Evolutionary conservation across 1,140 invertebrate genomes (phyloP).

Genomic region (Macrobrachium nipponense): DNA sequence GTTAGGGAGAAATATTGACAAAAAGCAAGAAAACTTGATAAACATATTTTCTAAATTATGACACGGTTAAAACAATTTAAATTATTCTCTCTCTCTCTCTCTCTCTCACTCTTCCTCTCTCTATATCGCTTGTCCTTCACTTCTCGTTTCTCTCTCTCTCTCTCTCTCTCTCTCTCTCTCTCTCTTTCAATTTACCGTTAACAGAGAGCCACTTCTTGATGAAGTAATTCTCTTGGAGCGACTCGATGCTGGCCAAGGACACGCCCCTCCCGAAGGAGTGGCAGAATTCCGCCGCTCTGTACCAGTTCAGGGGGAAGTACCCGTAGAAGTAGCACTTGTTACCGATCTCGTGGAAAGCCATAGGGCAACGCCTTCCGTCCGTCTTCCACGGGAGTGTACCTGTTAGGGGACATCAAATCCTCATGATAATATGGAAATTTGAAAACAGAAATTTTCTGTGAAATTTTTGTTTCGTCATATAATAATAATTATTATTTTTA

Average conservation of each 20-base stretch:
- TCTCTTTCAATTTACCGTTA: slow-evolving; percentile 30
- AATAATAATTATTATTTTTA: too few relatives aligned
- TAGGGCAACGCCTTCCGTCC: slow-evolving; percentile 33
- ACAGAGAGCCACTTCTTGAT: slow-evolving; percentile 56
- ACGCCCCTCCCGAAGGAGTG: slow-evolving; percentile 59
- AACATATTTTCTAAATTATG: too few relatives aligned
- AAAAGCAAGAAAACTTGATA: too few relatives aligned
- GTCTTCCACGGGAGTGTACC: background rate
- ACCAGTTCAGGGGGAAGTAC: slow-evolving; percentile 64
- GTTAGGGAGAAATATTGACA: too few relatives aligned
- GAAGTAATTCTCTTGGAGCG: slow-evolving; percentile 42
- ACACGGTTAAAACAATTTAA: background rate
- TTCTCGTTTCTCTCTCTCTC: slow-evolving; percentile 17
- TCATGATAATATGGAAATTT: background rate
- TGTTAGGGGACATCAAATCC: background rate
- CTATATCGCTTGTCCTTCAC: too few relatives aligned
- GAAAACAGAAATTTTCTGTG: background rate
- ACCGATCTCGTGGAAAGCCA: slow-evolving; percentile 60
- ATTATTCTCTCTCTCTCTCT: slow-evolving; percentile 29
- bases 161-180: slow-evolving; percentile 20
- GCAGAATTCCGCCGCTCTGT: slow-evolving; percentile 61
- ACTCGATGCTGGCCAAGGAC: slow-evolving; percentile 55
- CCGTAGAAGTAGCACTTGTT: slow-evolving; percentile 63
- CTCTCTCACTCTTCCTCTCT: background rate
- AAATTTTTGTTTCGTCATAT: too few relatives aligned